phyloP scores from a whole-genome alignment of 2,113 vertebrate species.

The Carlito syrichta region DNA sequence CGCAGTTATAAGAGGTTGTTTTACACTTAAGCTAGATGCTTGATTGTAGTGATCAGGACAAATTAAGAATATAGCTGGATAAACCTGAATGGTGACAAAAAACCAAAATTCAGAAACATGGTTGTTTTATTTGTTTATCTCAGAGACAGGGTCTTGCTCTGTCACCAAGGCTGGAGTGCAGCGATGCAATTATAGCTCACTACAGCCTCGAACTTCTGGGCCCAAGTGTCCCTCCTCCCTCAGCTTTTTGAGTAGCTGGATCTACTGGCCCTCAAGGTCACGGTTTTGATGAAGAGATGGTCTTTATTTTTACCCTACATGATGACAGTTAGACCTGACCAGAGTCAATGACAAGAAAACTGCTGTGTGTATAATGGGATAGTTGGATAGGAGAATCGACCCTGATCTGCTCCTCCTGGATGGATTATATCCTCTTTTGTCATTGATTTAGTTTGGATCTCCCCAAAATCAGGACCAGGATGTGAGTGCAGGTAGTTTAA shows the following conservation, averaged over 20 bases:
- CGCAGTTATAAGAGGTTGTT: background rate
- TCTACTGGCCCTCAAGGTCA: too few relatives aligned
- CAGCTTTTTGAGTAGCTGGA: too few relatives aligned
- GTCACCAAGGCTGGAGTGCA: too few relatives aligned
- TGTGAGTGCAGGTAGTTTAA: background rate
- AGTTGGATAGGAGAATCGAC: background rate
- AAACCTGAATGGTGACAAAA: background rate
- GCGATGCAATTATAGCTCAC: too few relatives aligned
- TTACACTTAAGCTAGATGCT: background rate
- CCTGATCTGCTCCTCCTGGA: background rate
- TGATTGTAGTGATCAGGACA: background rate
- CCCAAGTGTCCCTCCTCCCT: too few relatives aligned
- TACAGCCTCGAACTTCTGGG: too few relatives aligned
- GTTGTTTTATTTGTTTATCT: too few relatives aligned
- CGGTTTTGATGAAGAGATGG: background rate
- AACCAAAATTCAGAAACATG: background rate
- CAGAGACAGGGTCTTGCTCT: too few relatives aligned
- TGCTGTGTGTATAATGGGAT: background rate
- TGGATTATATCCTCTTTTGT: background rate
- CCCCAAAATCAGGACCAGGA: background rate
- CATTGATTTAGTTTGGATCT: background rate
- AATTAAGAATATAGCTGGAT: background rate
- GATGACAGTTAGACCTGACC: background rate
- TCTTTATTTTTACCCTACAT: background rate
- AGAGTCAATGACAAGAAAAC: background rate